Base-by-base conservation (phyloP, 2,888 invertebrate species). In the Hirtodrosophila confusa region DNA sequence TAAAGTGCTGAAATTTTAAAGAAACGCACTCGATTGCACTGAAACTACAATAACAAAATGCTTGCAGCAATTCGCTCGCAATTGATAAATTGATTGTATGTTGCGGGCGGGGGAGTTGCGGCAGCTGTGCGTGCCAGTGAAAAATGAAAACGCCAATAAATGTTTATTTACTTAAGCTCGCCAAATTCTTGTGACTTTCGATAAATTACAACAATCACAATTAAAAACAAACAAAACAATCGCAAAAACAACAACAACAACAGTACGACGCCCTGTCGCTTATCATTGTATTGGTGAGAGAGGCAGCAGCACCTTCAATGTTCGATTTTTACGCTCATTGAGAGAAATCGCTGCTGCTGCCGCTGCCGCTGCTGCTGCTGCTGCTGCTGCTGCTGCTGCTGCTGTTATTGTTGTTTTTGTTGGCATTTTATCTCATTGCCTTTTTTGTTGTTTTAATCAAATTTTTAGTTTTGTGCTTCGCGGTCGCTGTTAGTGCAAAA, bases 281-380 rank as follows among this genome's bases (percentile, higher is more conserved):
- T 66, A 17, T 57, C 37, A 24, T n/a, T 39, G 54, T 63, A 51
- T 61, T 51, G 4, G 64, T 62, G 60, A 70, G 55, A 55, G 55
- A 23, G 41, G 10, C n/a, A 24, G 4, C 67, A 11, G 72, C 82
- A 78, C 79, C 77, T 69, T 72, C 58, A 17, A 72, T 80, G 39
- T 80, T 82, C 72, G 67, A 79, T 82, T 79, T 77, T 55, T 60
- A 47, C 48, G 51, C 54, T 63, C 69, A 75, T 69, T 75, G 72
- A 64, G 65, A 69, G 74, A 60, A 58, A 58, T 63, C 44, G 43
- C 27, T 41, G 40, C 43, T 33, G 48, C 36, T 63, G 29, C 23
- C 12, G 9, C 12, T 43, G 50, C 17, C 49, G 51, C 24, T 53
- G 45, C 23, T 63, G 40, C 40, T 61, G 37, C 51, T 44, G 17